Evolutionary conservation across 2,888 invertebrate genomes (phyloP), one percentile per base, ranked within the genome.

Genomic region (Entomobrya proxima): DNA sequence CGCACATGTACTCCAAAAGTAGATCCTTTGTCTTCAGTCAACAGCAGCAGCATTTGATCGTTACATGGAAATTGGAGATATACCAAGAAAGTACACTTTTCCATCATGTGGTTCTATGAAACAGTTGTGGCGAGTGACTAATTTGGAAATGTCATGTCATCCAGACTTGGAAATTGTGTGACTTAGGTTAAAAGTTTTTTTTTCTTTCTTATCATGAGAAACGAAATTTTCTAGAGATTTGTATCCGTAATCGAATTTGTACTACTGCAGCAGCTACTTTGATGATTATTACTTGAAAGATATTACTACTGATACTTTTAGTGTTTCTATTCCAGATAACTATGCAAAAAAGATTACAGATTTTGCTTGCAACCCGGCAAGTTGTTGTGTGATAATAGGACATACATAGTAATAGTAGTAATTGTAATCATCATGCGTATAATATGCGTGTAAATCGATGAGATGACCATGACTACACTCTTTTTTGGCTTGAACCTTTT

Each of bases 381-480:
- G 40, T 24, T 40, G 30, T 58, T 78, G 78, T 78, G 78, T 78
- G 78, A 78, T 78, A 78, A 27, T 78, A 78, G 21, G 27, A 55
- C 24, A 37, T 52, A 30, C 24, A 21, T 21, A 67, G 40, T 18
- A n/a, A n/a, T 58, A 58, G 37, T 21, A 67, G 40, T 18, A n/a
- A n/a, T n/a, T n/a, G n/a, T n/a, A n/a, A 75, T 47, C 13, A 27
- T 50, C 21, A 32, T 32, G 50, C n/a, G n/a, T n/a, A n/a, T n/a
- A n/a, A n/a, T n/a, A n/a, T n/a, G n/a, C n/a, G n/a, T n/a, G n/a
- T n/a, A n/a, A n/a, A n/a, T n/a, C n/a, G n/a, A n/a, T n/a, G n/a
- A n/a, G n/a, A n/a, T n/a, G n/a, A n/a, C n/a, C n/a, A n/a, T n/a
- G n/a, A n/a, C n/a, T n/a, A n/a, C n/a, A n/a, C n/a, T n/a, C n/a